Evolutionary conservation across 2,888 invertebrate species (phyloP), one percentile per base, ranked within the genome.

Genomic region (Buathra laborator): DNA sequence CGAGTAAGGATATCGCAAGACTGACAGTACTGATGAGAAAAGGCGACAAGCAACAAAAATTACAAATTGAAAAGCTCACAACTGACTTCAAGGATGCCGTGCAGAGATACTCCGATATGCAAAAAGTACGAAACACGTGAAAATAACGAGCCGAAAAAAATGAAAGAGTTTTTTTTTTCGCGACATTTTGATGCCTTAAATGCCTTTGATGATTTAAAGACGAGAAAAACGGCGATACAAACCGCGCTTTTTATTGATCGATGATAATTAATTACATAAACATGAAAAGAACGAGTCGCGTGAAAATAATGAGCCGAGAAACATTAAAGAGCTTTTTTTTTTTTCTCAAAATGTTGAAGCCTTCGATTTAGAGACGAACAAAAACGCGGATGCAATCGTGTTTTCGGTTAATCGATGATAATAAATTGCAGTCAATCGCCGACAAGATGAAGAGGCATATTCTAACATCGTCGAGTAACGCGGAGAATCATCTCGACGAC

Each of bases 1-100:
- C 97, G 0, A 96, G 96, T 64, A 96, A 96, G 88, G 96, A 97
- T 90, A 95, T 98, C 67, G 96, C 96, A 88, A 95, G 96, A 83
- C 94, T 98, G 32, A 96, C 96, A 51, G 95, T 95, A 9, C 95
- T 97, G 32, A 96, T 97, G 74, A 95, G 96, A 14, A 95, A 96
- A 86, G 96, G 96, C 0, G 97, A 97, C 92, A 97, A 97, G 89
- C 96, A 97, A 82, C 97, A 97, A 92, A 97, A 97, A 91, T 94
- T 98, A 86, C 98, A 98, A 94, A 96, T 97, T 77, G 98, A 98
- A 89, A 96, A 97, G 90, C 95, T 98, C 14, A 97, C 97, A 12
- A 96, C 96, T 89, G 97, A 97, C 90, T 98, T 98, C 93, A 96
- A 96, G 87, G 97, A 97, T 87, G 96, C 97, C 1, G 95, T 98